These are phyloP conservation scores for Tachystola acroxantha DNA, from an alignment of 2,888 invertebrate species.

Conservation along the genomic window DNA sequence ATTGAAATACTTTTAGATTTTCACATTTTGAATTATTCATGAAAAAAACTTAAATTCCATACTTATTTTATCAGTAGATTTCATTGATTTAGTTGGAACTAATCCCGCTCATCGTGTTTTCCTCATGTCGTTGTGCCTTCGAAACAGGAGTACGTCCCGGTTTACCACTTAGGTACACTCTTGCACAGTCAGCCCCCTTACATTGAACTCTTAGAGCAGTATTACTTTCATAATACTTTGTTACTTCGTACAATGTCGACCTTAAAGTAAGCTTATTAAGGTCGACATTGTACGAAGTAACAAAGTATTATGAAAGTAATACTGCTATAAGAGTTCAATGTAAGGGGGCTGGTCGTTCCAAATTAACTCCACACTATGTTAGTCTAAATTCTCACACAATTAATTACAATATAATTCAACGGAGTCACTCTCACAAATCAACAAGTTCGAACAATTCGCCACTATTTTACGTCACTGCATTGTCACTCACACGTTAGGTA, in stretches of 20 bases:
- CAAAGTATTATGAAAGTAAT: too few species aligned
- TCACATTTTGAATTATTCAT: conserved; percentile 45
- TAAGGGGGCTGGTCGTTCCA: too few species aligned
- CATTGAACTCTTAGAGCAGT: too few species aligned
- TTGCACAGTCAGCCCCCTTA: conserved; percentile 29
- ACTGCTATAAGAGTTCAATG: too few species aligned
- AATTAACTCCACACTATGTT: conserved; percentile 36
- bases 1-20: conserved; percentile 61
- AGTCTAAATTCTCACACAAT: conserved; percentile 41
- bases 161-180: conserved; percentile 30
- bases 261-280: too few species aligned
- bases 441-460: conserved; percentile 22
- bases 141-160: too few species aligned
- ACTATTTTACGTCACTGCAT: conserved; percentile 16
- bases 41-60: conserved; percentile 40
- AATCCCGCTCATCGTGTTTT: conserved; percentile 31
- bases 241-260: too few species aligned
- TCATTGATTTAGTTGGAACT: conserved; percentile 23
- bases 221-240: too few species aligned
- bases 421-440: conserved; percentile 33
- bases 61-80: conserved; percentile 42
- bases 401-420: conserved; percentile 33
- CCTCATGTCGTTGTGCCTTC: too few species aligned
- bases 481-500: conserved; percentile 16
- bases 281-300: too few species aligned